Evolutionary conservation across 2,888 invertebrate genomes (phyloP), one percentile per base, ranked within the genome.

Genomic region (Bellardia bayeri): DNA sequence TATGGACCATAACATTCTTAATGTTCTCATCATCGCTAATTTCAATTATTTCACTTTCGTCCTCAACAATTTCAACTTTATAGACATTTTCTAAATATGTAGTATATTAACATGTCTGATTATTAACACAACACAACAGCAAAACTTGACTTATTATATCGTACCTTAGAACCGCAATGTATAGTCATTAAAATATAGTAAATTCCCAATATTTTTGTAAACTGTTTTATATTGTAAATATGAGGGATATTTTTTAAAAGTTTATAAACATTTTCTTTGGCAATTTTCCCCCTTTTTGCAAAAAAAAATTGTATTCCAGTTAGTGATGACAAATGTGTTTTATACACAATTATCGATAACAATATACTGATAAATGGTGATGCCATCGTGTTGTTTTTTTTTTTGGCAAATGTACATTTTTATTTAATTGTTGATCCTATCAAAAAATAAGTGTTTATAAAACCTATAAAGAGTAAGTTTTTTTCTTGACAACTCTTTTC

Each of bases 1-100:
- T 33, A 37, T 66, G 16, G 9, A 51, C 9, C n/a, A 78, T 14
- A 3, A 76, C 23, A 69, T 45, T 16, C 23, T 45, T 13, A 13
- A 13, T 16, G 14, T 58, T 66, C 23, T 71, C 54, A 23, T 69
- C 83, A 16, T 84, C 84, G n/a, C 74, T 68, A 33, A 84, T 68
- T 51, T 68, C 79, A 51, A 79, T 61, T 2, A 69, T 54, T 69
- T 54, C 13, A 13, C 9, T 23, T 1, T 2, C 1, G 14, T 33
- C 13, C 16, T 63, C 61, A 61, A 82, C 69, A 8, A 82, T 61
- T 69, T 82, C 69, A 49, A 82, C 51, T 13, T 72, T 72, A 5
- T 42, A n/a, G 42, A 45, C 84, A 80, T 84, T 23, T 23, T 16
- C 33, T 71, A 54, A 64, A 23, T 13, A 30, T 45, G 66, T 40